Conservation (phyloP, 2,888 invertebrate genomes). For the Ethmia dodecea region DNA sequence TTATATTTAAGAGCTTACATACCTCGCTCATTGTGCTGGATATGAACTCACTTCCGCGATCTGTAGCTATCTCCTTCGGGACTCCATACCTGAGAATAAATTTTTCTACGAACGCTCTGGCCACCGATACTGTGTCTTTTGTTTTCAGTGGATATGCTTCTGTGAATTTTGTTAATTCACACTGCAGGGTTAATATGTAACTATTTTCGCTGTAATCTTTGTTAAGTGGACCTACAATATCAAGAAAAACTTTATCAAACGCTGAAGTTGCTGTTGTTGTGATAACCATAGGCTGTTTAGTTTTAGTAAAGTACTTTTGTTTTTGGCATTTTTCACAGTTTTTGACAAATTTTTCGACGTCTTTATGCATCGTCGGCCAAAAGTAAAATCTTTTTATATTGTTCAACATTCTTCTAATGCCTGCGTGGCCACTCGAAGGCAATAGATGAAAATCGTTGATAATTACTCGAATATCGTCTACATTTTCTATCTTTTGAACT, state of each 20-base stretch:
- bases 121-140: constrained; percentile 11
- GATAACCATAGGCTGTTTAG: too few species aligned
- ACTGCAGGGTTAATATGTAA: constrained; percentile 15
- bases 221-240: constrained; percentile 12
- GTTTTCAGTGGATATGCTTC: constrained; percentile 13
- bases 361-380: too few species aligned
- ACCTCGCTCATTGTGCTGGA: constrained; percentile 5
- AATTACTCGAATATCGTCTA: not conserved
- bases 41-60: constrained; percentile 11
- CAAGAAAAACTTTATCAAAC: constrained; percentile 13
- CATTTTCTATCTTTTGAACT: not conserved
- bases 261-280: constrained; percentile 11
- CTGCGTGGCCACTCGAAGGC: too few species aligned
- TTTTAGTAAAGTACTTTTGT: too few species aligned
- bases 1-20: constrained; percentile 6
- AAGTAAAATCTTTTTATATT: too few species aligned
- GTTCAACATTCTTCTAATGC: too few species aligned
- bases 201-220: constrained; percentile 1
- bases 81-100: constrained; percentile 16
- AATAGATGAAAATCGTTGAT: too few species aligned
- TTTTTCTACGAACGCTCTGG: constrained; percentile 11
- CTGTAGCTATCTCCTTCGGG: constrained; percentile 11
- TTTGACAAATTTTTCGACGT: too few species aligned
- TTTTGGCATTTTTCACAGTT: too few species aligned
- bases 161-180: constrained; percentile 13